Evolutionary conservation across 2,888 invertebrate genomes (phyloP), one percentile per base, ranked within the genome.

Genomic region (Pollenia amentaria): DNA sequence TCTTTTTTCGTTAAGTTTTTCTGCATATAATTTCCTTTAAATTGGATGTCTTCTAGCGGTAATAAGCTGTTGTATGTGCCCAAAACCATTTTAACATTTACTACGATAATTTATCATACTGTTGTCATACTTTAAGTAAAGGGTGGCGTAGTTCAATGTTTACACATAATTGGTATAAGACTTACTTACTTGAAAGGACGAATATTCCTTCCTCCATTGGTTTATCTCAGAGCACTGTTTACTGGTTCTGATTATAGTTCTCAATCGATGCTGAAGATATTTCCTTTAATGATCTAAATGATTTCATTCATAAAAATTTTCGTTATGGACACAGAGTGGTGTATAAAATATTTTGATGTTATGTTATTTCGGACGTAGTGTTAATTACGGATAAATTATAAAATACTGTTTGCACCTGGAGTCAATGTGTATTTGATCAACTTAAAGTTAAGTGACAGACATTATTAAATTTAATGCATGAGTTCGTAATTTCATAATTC

Each of bases 51-150:
- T 40, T 62, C 11, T 9, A 60, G 16, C 12, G 8, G 48, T 16
- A 73, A 29, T 12, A 40, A 70, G 40, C 42, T 64, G 9, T 64
- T 60, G n/a, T 16, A 6, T 11, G 29, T 48, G 44, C 0, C 21
- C 44, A 16, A 60, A 29, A 29, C 12, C 3, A 60, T 6, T 12
- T 73, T 38, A 48, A 38, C n/a, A 16, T 21, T 38, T 12, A 29
- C 38, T 11, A 12, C 10, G 16, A 48, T 60, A 29, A 60, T 73
- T 60, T 46, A 73, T 60, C 57, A 16, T 46, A 38, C 14, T 73
- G 14, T 44, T 44, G 44, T 42, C 18, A 64, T 42, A 42, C 16
- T 18, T 44, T 64, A 44, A 16, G 18, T 7, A 16, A 29, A 29
- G 29, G 6, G 29, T 29, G 29, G 29, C 6, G 4, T 6, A 29